Conservation (phyloP, 2,888 invertebrate species). For the Parochlus steinenii region DNA sequence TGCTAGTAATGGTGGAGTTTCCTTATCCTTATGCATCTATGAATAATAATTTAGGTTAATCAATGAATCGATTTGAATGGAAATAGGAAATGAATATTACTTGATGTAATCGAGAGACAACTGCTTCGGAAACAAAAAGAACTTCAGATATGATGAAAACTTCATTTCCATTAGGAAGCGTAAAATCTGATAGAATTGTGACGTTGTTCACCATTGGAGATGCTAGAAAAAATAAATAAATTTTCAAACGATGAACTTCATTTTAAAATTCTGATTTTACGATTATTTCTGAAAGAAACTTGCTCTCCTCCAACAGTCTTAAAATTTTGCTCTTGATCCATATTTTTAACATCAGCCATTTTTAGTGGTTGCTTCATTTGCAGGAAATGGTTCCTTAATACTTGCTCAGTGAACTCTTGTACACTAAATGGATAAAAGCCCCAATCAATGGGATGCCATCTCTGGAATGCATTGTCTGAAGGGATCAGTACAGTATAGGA, state of each 20-base stretch:
- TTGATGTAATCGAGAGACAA: constrained; percentile 42
- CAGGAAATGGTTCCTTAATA: constrained; percentile 43
- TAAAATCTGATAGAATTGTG: constrained; percentile 39
- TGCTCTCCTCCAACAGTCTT: constrained; percentile 41
- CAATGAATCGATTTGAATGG: neutral
- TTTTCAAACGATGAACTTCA: neutral
- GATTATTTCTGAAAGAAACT: constrained; percentile 37
- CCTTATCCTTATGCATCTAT: constrained; percentile 41
- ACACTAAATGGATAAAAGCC: constrained; percentile 52
- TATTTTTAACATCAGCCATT: constrained; percentile 34
- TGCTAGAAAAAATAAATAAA: constrained; percentile 24
- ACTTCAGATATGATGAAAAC: constrained; percentile 44
- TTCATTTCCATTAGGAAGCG: constrained; percentile 43
- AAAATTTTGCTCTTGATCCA: constrained; percentile 32
- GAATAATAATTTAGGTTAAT: constrained; percentile 9
- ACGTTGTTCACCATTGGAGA: constrained; percentile 40
- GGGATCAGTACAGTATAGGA: constrained; percentile 46
- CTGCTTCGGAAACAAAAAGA: constrained; percentile 41
- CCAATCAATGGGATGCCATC: constrained; percentile 53
- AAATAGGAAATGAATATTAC: constrained; percentile 15
- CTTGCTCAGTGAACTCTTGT: constrained; percentile 43
- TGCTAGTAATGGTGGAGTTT: constrained; percentile 44
- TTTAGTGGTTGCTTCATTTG: constrained; percentile 35
- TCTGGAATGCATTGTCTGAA: constrained; percentile 45
- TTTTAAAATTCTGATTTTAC: constrained; percentile 22